phyloP scores from a whole-genome alignment of 2,113 vertebrate genomes.

The Clarias gariepinus region DNA sequence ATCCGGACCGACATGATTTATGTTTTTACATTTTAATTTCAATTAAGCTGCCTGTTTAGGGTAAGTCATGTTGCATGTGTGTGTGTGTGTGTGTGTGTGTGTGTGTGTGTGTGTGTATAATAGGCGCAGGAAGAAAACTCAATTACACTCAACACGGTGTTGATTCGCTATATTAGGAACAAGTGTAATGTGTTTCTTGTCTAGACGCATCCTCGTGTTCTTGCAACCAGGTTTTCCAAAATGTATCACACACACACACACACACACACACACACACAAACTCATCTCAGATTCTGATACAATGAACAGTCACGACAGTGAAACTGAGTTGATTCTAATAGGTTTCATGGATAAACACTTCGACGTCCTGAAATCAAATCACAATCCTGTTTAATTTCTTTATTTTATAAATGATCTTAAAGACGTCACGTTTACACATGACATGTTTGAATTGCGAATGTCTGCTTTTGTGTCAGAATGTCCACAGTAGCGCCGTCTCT shows the following conservation, averaged over 20 bases:
- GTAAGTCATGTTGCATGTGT: background rate
- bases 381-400: too few relatives aligned
- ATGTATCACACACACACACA: background rate
- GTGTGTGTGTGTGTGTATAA: background rate
- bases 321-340: background rate
- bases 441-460: background rate
- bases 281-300: background rate
- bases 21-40: constrained; percentile 21
- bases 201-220: constrained; percentile 5
- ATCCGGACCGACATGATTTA: background rate
- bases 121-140: background rate
- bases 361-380: too few relatives aligned
- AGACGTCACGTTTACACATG: too few relatives aligned
- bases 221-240: background rate
- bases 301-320: background rate
- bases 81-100: constrained; percentile 6
- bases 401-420: too few relatives aligned
- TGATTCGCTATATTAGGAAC: constrained; percentile 11
- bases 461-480: too few relatives aligned
- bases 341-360: too few relatives aligned
- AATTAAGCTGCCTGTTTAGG: constrained; percentile 20
- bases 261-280: constrained; percentile 4
- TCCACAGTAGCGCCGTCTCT: background rate
- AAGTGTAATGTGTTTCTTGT: background rate
- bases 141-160: background rate